Percentiles rank a stretch among this genome's conserved stretches.
Conservation (phyloP, 2,888 invertebrate genomes). For the Ennomos fuscantarius region DNA sequence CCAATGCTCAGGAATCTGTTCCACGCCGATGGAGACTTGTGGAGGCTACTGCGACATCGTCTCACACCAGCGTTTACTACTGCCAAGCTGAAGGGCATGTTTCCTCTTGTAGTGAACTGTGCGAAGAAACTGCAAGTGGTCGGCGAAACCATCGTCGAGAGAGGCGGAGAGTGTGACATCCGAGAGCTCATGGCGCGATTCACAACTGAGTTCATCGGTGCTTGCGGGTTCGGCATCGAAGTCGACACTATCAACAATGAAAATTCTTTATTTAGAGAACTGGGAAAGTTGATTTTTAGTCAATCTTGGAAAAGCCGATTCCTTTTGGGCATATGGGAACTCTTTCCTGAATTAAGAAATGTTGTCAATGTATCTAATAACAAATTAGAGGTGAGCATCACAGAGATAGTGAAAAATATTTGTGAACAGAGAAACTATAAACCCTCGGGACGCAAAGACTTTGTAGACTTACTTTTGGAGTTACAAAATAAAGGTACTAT, state of each 20-base stretch:
- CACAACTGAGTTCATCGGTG: constrained; percentile 65
- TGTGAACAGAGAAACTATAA: constrained; percentile 58
- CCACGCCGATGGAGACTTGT: constrained; percentile 62
- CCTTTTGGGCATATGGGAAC: constrained; percentile 47
- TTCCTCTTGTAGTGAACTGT: constrained; percentile 65
- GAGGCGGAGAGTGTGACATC: constrained; percentile 54
- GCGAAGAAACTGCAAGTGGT: constrained; percentile 58
- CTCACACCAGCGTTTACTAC: constrained; percentile 70
- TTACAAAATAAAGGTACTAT: constrained; percentile 58
- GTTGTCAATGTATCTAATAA: constrained; percentile 38
- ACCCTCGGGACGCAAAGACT: constrained; percentile 61
- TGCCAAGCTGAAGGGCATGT: constrained; percentile 69
- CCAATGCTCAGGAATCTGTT: constrained; percentile 60
- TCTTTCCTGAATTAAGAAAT: constrained; percentile 54
- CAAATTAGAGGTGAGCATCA: constrained; percentile 39
- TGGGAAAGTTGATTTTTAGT: constrained; percentile 52
- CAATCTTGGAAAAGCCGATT: constrained; percentile 41
- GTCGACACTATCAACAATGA: constrained; percentile 60
- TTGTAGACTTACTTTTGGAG: constrained; percentile 61
- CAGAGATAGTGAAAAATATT: constrained; percentile 51
- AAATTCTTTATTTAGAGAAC: constrained; percentile 53
- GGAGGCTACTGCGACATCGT: constrained; percentile 67
- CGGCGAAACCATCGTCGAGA: constrained; percentile 49
- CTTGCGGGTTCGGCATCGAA: constrained; percentile 65
- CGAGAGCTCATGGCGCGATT: constrained; percentile 65